Base-by-base conservation (phyloP, 2,113 vertebrate genomes). In the Sylvilagus bachmani region DNA sequence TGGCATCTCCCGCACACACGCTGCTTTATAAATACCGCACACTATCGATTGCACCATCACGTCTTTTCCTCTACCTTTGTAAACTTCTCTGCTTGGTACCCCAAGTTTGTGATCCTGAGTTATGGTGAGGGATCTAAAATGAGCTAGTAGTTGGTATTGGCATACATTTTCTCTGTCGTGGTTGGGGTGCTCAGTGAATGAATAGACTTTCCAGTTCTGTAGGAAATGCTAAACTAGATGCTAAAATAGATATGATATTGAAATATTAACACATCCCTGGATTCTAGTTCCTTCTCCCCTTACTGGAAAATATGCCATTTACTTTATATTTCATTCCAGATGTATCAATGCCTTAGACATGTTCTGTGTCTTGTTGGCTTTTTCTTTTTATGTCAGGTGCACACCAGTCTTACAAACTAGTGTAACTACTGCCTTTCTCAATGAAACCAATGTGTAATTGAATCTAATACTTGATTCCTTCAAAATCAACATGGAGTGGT, bases 31-130 rank as follows among this genome's bases (percentile, higher is more conserved):
- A 44, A 44, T 44, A 44, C 44, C 1, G 44, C 44, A 44, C 44
- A 7, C 7, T 44, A 44, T 44, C 44, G 44, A 44, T 44, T 44
- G 44, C 44, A 44, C 44, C 7, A 44, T 44, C 44, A 44, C 8
- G 44, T 44, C 44, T 44, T 44, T 44, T 44, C 44, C 71, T 94
- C 89, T 93, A 31, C 67, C 95, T 95, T 94, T 97, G 66, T 1
- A 29, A 92, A 83, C 64, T 96, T 94, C 71, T 94, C 92, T 94
- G 91, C 81, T 93, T 55, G 10, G 90, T 71, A 2, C 89, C 71
- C 67, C 90, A 70, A 84, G 82, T 93, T 27, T 64, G 36, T 97
- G 97, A 97, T 86, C 80, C 84, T 89, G 90, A 82, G 58, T 93
- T 90, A 55, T 64, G 66, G 74, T 31, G 53, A 78, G 21, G 93